Evolutionary conservation across 2,113 vertebrate genomes (phyloP).

Genomic region (Castor canadensis): DNA sequence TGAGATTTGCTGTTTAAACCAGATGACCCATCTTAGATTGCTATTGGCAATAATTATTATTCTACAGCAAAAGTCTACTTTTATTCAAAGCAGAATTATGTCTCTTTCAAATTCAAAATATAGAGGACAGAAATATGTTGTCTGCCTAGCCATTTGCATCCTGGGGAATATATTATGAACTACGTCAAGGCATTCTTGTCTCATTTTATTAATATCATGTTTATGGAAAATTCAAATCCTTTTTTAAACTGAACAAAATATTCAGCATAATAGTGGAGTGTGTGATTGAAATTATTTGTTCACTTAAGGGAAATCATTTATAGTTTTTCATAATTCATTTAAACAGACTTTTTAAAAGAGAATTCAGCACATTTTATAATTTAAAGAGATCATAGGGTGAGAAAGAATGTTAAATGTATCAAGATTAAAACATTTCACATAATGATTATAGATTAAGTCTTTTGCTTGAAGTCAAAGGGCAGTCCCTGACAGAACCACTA

Average conservation of each 20-base stretch:
- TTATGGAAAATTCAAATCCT: neutral
- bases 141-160: conserved; percentile 20
- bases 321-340: neutral
- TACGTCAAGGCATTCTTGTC: neutral
- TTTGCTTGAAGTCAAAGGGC: neutral
- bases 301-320: neutral
- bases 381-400: neutral
- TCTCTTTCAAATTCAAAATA: neutral
- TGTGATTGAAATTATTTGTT: neutral
- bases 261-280: neutral
- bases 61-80: conserved; percentile 10
- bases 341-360: neutral
- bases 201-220: neutral
- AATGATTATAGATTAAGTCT: neutral
- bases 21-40: neutral
- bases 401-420: neutral
- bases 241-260: neutral
- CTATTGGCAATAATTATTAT: conserved; percentile 38
- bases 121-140: neutral
- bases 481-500: neutral
- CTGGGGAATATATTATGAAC: neutral
- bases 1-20: conserved; percentile 21
- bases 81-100: conserved; percentile 17
- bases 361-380: neutral
- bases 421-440: neutral